These are phyloP conservation scores for Papilio dardanus DNA, from an alignment of 1,140 invertebrate genomes.

Conservation along the genomic window DNA sequence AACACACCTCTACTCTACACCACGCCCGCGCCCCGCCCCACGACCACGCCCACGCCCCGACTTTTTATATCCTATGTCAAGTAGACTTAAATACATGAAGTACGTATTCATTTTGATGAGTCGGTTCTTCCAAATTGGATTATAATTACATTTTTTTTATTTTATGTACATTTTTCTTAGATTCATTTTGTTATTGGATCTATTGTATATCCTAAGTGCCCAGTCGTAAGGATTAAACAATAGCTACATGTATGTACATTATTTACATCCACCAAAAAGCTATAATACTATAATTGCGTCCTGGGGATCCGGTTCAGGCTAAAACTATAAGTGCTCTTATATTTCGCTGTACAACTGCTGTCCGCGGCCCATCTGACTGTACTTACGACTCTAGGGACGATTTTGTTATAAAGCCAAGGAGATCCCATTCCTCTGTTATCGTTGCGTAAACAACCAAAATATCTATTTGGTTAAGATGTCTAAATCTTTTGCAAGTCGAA, in stretches of 20 bases:
- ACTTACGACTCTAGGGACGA: constrained; percentile 2
- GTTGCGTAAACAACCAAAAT: not conserved
- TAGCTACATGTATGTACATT: not conserved
- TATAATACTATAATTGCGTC: not conserved
- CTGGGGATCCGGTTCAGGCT: not conserved
- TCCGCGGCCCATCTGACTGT: not conserved
- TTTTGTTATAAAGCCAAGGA: not conserved
- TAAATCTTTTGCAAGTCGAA: not conserved
- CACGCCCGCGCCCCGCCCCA: not conserved
- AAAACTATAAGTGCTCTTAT: too few relatives aligned
- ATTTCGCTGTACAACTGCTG: too few relatives aligned
- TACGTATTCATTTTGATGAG: not conserved
- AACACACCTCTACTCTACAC: constrained; percentile 61
- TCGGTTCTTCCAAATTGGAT: not conserved
- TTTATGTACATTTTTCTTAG: not conserved
- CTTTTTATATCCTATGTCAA: too few relatives aligned
- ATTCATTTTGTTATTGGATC: not conserved
- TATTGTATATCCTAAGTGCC: not conserved
- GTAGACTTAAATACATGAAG: not conserved
- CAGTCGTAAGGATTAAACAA: not conserved
- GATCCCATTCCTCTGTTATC: not conserved
- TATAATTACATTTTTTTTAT: not conserved
- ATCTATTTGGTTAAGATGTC: not conserved
- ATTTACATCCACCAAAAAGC: not conserved
- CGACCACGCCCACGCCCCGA: constrained; percentile 17